Base-by-base conservation (phyloP, 2,888 invertebrate species). In the Drosophila ezoana region DNA sequence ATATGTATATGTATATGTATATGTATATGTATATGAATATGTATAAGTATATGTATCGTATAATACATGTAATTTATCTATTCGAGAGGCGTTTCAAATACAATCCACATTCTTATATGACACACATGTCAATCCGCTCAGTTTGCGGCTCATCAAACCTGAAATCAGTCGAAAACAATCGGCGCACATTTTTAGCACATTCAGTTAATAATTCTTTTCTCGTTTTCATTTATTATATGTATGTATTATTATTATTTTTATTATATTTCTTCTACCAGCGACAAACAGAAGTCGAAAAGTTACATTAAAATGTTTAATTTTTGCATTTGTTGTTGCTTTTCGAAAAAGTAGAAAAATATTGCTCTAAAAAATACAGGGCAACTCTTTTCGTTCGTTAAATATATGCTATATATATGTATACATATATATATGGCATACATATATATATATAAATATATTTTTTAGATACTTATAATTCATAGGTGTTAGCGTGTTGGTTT, bases 281-380 rank as follows among this genome's bases (percentile, higher is more conserved):
- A 51, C 49, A 52, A 76, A 72, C 58, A 53, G 53, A 49, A 68
- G 49, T 56, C 40, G 53, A 56, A 69, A 60, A 43, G 14, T 62
- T 64, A 10, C 28, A 53, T 23, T 56, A 33, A 23, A 20, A 43
- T 52, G 18, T 38, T 28, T 47, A 40, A n/a, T 53, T 57, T 49
- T 38, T 18, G 9, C 32, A 49, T 33, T 51, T 54, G 48, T 51
- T 40, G 45, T 61, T 78, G 47, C 79, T 78, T 51, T 61, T 81
- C 76, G 75, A 83, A 87, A 82, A 82, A 74, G 82, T 82, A 82
- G 81, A 82, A 82, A 82, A 82, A 82, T 81, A 79, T 87, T 81
- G 81, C 79, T 76, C 84, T 82, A 82, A 87, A 81, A 84, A 82
- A 87, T 82, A 84, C 79, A 79, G 87, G 70, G 68, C 81, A 84